A percentile compares a stretch with the other conserved stretches of the same genome.
phyloP scores from a whole-genome alignment of 2,797 vertebrate species.

The Parauchenoglanis ngamensis region DNA sequence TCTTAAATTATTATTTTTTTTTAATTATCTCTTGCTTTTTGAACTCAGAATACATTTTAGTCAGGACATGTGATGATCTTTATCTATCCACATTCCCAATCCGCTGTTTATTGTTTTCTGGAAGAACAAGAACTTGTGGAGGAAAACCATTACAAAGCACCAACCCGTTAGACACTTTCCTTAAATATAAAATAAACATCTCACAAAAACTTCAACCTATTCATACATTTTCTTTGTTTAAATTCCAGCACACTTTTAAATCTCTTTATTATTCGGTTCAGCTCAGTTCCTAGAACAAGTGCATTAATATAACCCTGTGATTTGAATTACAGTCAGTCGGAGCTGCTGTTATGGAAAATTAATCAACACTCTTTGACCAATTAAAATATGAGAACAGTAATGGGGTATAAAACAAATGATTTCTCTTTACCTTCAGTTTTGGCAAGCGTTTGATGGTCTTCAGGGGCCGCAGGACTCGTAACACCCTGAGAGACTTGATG shows the following conservation, averaged over 20 bases:
- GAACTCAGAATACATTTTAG: not conserved
- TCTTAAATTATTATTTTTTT: not conserved
- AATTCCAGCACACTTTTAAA: not conserved
- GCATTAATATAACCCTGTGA: not conserved
- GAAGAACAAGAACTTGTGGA: not conserved
- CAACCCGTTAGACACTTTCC: not conserved
- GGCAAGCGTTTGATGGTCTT: slow-evolving; percentile 97
- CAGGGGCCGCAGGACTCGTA: slow-evolving; percentile 89
- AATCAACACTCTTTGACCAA: not conserved
- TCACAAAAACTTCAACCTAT: not conserved
- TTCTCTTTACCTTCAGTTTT: slow-evolving; percentile 86
- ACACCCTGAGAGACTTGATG: slow-evolving; percentile 94
- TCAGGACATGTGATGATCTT: not conserved
- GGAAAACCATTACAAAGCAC: no score
- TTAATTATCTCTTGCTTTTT: not conserved
- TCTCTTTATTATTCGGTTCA: not conserved
- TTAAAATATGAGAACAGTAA: not conserved
- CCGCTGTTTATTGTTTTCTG: not conserved
- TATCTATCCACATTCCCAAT: not conserved
- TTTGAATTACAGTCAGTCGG: not conserved
- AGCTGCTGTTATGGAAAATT: not conserved
- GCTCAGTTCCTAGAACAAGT: not conserved
- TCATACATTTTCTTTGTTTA: not conserved
- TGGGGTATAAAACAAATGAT: not conserved
- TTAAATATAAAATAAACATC: not conserved